Percentiles rank a stretch among this genome's conserved stretches.
Evolutionary conservation across 2,888 invertebrate genomes (phyloP).

Genomic region (Thymelicus lineola): DNA sequence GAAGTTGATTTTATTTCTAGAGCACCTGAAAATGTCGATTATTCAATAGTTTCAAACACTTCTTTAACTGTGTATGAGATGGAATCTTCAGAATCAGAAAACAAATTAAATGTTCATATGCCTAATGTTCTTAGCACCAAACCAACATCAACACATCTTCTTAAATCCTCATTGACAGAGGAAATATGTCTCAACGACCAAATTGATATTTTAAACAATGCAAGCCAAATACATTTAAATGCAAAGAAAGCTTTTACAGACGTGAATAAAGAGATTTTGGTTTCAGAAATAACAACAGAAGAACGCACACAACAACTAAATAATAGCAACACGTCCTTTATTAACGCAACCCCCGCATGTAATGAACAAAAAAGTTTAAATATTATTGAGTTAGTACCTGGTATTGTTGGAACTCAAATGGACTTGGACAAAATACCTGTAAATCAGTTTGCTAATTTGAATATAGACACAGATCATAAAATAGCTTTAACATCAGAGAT

Average conservation of each 20-base stretch:
- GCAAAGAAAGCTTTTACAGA: conserved; percentile 66
- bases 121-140: conserved; percentile 57
- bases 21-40: conserved; percentile 66
- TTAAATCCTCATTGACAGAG: conserved; percentile 73
- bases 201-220: conserved; percentile 57
- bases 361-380: conserved; percentile 85
- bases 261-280: conserved; percentile 69
- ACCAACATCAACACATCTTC: conserved; percentile 59
- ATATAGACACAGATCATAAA: conserved; percentile 80
- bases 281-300: conserved; percentile 67
- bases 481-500: conserved; percentile 80
- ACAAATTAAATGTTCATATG: conserved; percentile 68
- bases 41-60: conserved; percentile 84
- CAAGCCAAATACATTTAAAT: conserved; percentile 49
- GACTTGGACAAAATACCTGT: conserved; percentile 63
- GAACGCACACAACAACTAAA: conserved; percentile 82
- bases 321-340: conserved; percentile 82
- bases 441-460: conserved; percentile 77
- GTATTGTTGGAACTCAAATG: conserved; percentile 79
- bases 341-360: conserved; percentile 82
- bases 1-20: conserved; percentile 55
- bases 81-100: conserved; percentile 88
- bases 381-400: conserved; percentile 80
- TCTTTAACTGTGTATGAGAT: conserved; percentile 87
- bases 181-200: conserved; percentile 76